Base-by-base conservation (phyloP, 1,140 invertebrate species). In the Heliconius eleuchia region DNA sequence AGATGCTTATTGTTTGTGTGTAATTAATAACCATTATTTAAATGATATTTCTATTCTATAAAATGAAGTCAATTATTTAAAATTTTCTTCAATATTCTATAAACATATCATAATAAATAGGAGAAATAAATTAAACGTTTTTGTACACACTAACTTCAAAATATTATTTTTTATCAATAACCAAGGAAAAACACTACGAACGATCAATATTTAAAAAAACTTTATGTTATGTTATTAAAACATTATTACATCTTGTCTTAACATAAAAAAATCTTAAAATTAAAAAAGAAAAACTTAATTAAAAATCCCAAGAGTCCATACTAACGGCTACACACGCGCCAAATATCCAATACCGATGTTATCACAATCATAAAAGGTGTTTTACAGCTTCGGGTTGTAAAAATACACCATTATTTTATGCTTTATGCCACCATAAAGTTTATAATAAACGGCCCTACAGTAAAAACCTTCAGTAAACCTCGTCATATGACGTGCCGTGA, bases 381-480 rank as follows among this genome's bases (percentile, higher is more conserved):
- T 92, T 92, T 92, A 92, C 84, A 84, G 85, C 89, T 89, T 88
- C 87, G 85, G 88, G 89, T 87, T 91, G 83, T 92, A 92, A 92
- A 92, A 92, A 91, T 90, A 83, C 87, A 86, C 87, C 89, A 91
- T 93, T 91, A 93, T 91, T 92, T 88, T 90, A 92, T 89, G 84
- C 85, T 92, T 93, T 92, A 93, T 93, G 85, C 82, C 81, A 85
- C 80, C 88, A 90, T 93, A 93, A 92, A 92, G 86, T 92, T 92
- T 92, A 92, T 90, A 92, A 93, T 93, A 92, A 92, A 92, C 87
- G 92, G 83, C 78, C 82, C 13, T 75, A 70, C 83, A 84, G 84
- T 91, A 91, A 89, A 90, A 91, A 87, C 74, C 82, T 85, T 78
- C 70, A 80, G 83, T 88, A 86, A 88, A 93, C 82, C 86, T 86